Base-by-base conservation (phyloP, 2,888 invertebrate species). In the Neoitamus cyanurus region DNA sequence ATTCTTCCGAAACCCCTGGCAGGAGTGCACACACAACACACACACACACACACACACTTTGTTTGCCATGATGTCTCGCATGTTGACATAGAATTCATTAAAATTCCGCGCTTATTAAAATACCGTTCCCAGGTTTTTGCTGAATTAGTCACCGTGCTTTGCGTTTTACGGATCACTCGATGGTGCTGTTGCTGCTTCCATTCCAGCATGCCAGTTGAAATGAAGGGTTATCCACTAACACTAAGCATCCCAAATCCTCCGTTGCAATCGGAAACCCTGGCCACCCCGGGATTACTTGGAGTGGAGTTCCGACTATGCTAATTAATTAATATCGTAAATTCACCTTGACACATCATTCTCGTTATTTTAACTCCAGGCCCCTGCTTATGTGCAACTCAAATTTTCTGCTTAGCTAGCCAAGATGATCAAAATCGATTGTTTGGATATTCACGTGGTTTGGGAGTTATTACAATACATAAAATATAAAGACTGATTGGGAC, bases 71-170 rank as follows among this genome's bases (percentile, higher is more conserved):
- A 73, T 36, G 73, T 73, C 73, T 77, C 77, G 77, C 77, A 77
- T 77, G 77, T 77, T 77, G 77, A 77, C 77, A 77, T 7, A 77
- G 77, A 46, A 46, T 77, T 77, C 77, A 77, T 77, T 77, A 77
- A 77, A 77, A 77, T 77, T 77, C 77, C 77, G 46, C 25, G 46
- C 46, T 77, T 77, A 77, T 77, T 77, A 77, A 77, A 77, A 77
- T 77, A n/a, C 77, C 77, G 77, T 77, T 77, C 77, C 46, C 77
- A 77, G 46, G 77, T 77, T 77, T 77, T 77, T 42, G 77, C 46
- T 77, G 46, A 77, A 42, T 77, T 77, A 46, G 77, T 77, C 70
- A 70, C 70, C 15, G 42, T 42, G 42, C 42, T 13, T 42, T n/a
- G 42, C 42, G 42, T 42, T 42, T n/a, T 3, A 42, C n/a, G 25